Base-by-base conservation (phyloP, 2,113 vertebrate species). In the Hucho hucho region DNA sequence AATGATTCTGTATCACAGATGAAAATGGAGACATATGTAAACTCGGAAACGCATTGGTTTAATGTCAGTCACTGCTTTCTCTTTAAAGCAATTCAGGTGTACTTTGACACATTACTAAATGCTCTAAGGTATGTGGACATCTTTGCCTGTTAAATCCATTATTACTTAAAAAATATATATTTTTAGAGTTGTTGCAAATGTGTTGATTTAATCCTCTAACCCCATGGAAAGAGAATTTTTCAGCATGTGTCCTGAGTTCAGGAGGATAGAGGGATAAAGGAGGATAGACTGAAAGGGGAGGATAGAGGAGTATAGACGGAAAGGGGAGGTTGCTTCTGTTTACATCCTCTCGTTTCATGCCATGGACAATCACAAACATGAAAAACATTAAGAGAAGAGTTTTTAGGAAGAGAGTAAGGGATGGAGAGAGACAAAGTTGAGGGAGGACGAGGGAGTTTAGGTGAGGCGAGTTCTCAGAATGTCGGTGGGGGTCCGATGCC, bases 371-470 rank as follows among this genome's bases (percentile, higher is more conserved):
- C 37, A 11, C 9, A 53, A 53, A 53, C 4, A 53, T 14, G 49
- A 53, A 16, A 53, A 53, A 18, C 16, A 43, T 43, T 43, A 16
- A 18, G 78, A 37, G 81, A 69, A 53, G 37, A 43, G 37, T 9
- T 11, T 43, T 11, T 7, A 25, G 46, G 20, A 22, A 14, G 43
- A 47, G 46, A n/a, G 25, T 32, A 26, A 18, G 3, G 58, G n/a
- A 26, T 66, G 25, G 64, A 29, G 20, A 20, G 74, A 12, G 43
- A 43, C 37, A 43, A 43, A n/a, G n/a, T 3, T 6, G 14, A 22
- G 47, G 47, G 49, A 16, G 16, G 13, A 13, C 49, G 4, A 53
- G 47, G 49, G 49, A 61, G 58, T 61, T 13, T 61, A 4, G 37
- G 37, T 14, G 53, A 56, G 3, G 16, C 1, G 16, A 56, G 58